Evolutionary conservation across 2,888 invertebrate genomes (phyloP).

Genomic region (Lepidocyrtoides sp.): DNA sequence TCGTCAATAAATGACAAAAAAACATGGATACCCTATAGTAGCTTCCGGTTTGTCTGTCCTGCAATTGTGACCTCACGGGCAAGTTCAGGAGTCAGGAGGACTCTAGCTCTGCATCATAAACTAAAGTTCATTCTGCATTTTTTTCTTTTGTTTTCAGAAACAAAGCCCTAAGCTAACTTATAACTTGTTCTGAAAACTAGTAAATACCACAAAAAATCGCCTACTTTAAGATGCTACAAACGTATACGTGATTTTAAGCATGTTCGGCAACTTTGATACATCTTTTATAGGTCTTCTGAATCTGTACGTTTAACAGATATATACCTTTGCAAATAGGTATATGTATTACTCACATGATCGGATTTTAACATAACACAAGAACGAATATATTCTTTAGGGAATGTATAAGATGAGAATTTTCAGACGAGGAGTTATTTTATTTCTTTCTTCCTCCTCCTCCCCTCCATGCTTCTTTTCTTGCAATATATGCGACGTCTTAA

Average conservation of each 20-base stretch:
- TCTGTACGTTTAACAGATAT: not conserved
- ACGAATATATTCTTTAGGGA: too few relatives aligned
- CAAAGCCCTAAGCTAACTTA: too few relatives aligned
- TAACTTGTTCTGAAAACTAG: too few relatives aligned
- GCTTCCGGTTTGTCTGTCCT: not conserved
- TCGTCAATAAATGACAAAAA: not conserved
- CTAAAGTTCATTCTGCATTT: too few relatives aligned
- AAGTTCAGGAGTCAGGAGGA: too few relatives aligned
- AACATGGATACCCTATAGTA: not conserved
- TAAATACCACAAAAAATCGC: too few relatives aligned
- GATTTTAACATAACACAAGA: too few relatives aligned
- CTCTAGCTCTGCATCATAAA: too few relatives aligned
- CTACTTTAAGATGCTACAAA: too few relatives aligned
- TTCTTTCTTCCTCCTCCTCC: constrained; percentile 47
- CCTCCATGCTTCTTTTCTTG: constrained; percentile 39
- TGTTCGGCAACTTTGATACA: not conserved
- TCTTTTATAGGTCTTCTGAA: not conserved
- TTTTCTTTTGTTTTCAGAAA: too few relatives aligned
- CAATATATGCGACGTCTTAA: constrained; percentile 34
- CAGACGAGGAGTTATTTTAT: constrained; percentile 32
- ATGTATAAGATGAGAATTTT: constrained; percentile 48
- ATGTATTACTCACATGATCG: too few relatives aligned
- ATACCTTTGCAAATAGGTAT: not conserved
- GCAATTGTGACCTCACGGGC: too few relatives aligned
- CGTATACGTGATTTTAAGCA: not conserved